Percentiles rank a stretch among this genome's conserved stretches.
phyloP scores from a whole-genome alignment of 2,888 invertebrate genomes.

The Bombylius major region DNA sequence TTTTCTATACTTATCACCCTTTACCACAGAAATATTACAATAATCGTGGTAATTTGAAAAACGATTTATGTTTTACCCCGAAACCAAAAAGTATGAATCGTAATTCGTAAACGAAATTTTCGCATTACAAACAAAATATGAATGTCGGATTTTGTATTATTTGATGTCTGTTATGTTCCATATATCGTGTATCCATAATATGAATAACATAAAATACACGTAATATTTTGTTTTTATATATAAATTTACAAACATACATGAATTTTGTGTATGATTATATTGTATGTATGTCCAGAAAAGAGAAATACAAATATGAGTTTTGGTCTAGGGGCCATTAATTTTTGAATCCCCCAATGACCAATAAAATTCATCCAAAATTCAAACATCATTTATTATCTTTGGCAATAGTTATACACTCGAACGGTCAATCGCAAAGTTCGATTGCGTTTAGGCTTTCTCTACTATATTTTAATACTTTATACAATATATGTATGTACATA shows the following conservation, averaged over 20 bases:
- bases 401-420: constrained; percentile 10
- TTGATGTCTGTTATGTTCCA: too few relatives aligned
- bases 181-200: too few relatives aligned
- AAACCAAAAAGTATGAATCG: background rate
- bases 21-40: background rate
- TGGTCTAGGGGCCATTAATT: constrained; percentile 1
- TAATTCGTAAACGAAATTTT: background rate
- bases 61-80: background rate
- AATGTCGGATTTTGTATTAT: background rate
- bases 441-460: background rate
- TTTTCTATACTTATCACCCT: background rate
- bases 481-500: background rate
- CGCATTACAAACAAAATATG: background rate
- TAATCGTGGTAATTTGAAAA: background rate
- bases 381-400: constrained; percentile 13
- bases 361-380: constrained; percentile 14
- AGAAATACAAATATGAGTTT: background rate
- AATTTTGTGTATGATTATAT: too few relatives aligned
- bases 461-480: too few relatives aligned
- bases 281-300: too few relatives aligned
- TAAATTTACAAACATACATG: too few relatives aligned
- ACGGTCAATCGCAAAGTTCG: background rate
- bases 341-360: constrained; percentile 11
- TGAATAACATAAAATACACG: too few relatives aligned
- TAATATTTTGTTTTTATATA: too few relatives aligned